phyloP scores from a whole-genome alignment of 2,888 invertebrate genomes.

The Rotaria macrura region DNA sequence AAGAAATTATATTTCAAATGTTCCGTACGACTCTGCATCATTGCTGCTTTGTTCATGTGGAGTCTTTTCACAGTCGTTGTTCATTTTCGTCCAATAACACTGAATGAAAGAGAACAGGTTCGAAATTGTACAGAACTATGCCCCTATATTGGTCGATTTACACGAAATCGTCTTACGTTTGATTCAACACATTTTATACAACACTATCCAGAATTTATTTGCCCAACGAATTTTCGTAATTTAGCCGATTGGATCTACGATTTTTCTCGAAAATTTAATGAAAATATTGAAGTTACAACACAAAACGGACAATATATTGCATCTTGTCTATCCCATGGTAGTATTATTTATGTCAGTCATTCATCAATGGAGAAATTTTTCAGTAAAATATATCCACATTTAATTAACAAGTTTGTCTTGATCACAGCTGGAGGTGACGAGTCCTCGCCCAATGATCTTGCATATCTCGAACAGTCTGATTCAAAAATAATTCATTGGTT shows the following conservation, averaged over 20 bases:
- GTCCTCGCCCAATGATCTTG: background rate
- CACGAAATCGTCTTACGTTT: no score
- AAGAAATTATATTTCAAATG: no score
- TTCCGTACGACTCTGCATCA: no score
- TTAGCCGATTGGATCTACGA: background rate
- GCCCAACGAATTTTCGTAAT: slow-evolving; percentile 4
- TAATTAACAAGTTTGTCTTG: background rate
- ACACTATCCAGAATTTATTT: background rate
- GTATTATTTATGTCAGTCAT: background rate
- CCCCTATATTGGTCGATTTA: no score
- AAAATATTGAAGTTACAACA: background rate
- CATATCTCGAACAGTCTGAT: background rate
- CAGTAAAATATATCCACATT: background rate
- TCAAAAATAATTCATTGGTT: slow-evolving; percentile 17
- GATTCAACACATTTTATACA: background rate
- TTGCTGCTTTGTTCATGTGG: no score
- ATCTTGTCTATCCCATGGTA: background rate
- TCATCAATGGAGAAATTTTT: background rate
- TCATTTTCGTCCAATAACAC: no score
- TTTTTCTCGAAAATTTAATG: background rate
- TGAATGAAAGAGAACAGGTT: no score
- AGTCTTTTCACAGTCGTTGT: no score
- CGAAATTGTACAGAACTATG: no score
- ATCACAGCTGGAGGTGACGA: background rate
- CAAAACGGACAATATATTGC: background rate